Percentiles rank a stretch among this genome's conserved stretches.
These are phyloP conservation scores for Drosophila engyochracea DNA, from an alignment of 2,888 invertebrate species.

Conservation along the genomic window DNA sequence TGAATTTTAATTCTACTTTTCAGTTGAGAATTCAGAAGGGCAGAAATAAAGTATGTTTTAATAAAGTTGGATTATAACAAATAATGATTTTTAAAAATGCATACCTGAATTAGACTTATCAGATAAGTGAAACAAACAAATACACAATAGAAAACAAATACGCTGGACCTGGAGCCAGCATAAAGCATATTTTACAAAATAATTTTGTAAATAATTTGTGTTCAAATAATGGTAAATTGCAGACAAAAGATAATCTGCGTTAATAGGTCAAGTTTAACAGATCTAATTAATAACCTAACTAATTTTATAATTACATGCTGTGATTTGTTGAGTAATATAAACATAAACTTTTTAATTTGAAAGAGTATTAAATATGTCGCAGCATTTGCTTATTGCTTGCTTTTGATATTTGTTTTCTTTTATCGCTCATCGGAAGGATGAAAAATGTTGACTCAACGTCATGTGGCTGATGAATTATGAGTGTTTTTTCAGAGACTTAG, in stretches of 20 bases:
- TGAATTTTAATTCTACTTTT: neutral
- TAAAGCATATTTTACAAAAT: neutral
- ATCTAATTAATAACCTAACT: neutral
- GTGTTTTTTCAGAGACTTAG: conserved; percentile 54
- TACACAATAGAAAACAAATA: too few relatives aligned
- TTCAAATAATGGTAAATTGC: neutral
- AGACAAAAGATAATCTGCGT: neutral
- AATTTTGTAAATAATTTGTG: neutral
- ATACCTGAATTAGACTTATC: too few relatives aligned
- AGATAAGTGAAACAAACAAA: too few relatives aligned
- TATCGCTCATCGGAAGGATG: conserved; percentile 61
- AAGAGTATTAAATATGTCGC: conserved; percentile 25
- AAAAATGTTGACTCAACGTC: conserved; percentile 76
- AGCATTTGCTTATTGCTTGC: neutral
- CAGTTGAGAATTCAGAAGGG: neutral
- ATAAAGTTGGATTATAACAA: neutral
- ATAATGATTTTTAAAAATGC: neutral
- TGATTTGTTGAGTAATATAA: neutral
- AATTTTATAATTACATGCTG: neutral
- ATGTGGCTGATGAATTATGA: conserved; percentile 73
- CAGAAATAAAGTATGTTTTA: neutral
- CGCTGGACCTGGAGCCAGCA: neutral
- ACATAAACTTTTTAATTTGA: neutral
- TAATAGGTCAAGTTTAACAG: too few relatives aligned
- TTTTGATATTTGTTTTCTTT: conserved; percentile 30